These are phyloP conservation scores for Macropodus opercularis DNA, from an alignment of 2,797 vertebrate genomes.

Conservation along the genomic window DNA sequence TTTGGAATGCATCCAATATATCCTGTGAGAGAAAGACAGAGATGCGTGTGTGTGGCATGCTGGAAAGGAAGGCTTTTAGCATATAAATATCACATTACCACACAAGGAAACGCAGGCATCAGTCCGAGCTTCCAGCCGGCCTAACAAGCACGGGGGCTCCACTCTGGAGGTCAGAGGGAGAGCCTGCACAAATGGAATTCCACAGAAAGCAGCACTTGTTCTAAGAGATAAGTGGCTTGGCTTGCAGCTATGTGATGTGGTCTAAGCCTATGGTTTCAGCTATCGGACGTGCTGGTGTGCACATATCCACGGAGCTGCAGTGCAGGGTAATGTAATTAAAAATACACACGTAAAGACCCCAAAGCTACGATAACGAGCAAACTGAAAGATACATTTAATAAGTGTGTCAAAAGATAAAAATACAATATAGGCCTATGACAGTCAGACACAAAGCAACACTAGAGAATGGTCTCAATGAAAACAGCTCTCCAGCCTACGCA, in stretches of 20 bases:
- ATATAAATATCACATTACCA: conserved; percentile 87
- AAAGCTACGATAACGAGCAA: neutral
- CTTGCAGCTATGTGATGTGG: conserved; percentile 60
- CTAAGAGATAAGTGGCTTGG: conserved; percentile 68
- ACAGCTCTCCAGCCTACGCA: too few species aligned
- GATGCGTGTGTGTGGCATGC: conserved; percentile 54
- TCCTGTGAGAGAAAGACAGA: conserved; percentile 41
- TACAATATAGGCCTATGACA: neutral
- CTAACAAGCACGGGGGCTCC: conserved; percentile 77
- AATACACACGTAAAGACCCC: neutral
- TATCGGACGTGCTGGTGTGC: conserved; percentile 42
- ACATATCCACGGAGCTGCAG: conserved; percentile 22
- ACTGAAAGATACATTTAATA: neutral
- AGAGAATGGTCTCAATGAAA: too few species aligned
- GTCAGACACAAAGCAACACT: too few species aligned
- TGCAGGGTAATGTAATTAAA: conserved; percentile 5
- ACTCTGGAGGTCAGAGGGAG: conserved; percentile 72
- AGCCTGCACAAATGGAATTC: conserved; percentile 74
- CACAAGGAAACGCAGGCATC: conserved; percentile 82
- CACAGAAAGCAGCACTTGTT: conserved; percentile 68
- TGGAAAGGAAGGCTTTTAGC: conserved; percentile 80
- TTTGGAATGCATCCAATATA: conserved; percentile 75
- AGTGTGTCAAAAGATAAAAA: neutral
- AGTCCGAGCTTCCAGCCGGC: conserved; percentile 71
- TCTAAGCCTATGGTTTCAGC: conserved; percentile 44